A percentile compares a stretch with the other conserved stretches of the same genome.
phyloP scores from a whole-genome alignment of 2,888 invertebrate genomes.

The Chirona hameri region DNA sequence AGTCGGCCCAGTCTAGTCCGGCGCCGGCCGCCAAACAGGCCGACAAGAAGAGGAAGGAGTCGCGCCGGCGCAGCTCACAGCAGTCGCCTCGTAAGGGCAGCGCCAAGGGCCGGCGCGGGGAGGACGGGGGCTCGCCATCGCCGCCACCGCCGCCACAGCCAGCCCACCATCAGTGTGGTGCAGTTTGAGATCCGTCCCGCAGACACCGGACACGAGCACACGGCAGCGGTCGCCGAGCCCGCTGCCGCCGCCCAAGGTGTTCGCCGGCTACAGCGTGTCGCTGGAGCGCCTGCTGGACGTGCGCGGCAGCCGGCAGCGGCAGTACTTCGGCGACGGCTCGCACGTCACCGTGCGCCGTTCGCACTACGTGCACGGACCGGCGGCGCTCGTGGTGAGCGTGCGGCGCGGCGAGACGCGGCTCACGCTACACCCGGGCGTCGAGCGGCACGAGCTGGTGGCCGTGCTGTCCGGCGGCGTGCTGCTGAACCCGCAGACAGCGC shows the following conservation, averaged over 20 bases:
- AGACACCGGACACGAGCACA: too few relatives aligned
- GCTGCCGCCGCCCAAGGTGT: constrained; percentile 6
- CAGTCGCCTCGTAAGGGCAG: background rate
- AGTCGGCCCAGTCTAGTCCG: background rate
- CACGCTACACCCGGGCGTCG: background rate
- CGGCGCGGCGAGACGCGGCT: background rate
- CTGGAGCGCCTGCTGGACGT: constrained; percentile 12
- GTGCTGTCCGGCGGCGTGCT: background rate
- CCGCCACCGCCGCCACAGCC: background rate
- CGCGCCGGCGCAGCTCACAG: background rate
- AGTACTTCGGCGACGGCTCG: constrained; percentile 10
- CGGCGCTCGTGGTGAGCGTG: background rate
- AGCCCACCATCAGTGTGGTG: background rate
- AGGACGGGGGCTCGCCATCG: background rate
- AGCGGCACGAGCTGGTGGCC: background rate
- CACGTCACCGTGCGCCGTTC: background rate
- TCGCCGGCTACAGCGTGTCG: background rate
- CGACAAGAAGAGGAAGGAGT: background rate
- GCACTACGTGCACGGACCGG: background rate
- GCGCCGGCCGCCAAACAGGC: background rate
- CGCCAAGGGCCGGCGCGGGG: background rate
- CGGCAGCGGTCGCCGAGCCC: constrained; percentile 5
- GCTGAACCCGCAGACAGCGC: background rate
- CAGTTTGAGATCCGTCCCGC: constrained; percentile 5
- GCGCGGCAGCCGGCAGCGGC: constrained; percentile 7